phyloP scores from a whole-genome alignment of 2,797 vertebrate genomes.

The Gallinago solitaria region DNA sequence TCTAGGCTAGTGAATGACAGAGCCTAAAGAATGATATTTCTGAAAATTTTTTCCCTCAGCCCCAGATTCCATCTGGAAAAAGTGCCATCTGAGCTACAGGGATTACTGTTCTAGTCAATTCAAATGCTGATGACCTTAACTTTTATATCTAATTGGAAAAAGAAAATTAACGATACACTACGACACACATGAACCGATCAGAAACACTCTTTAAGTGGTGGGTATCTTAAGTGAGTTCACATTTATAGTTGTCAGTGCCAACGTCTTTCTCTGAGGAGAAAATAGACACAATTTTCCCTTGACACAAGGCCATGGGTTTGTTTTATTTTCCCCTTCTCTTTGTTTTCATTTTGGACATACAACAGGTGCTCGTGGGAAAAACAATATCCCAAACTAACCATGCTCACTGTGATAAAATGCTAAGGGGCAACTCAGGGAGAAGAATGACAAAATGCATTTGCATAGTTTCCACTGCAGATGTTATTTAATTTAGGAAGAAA shows the following conservation, averaged over 20 bases:
- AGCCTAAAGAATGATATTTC: background rate
- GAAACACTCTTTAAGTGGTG: background rate
- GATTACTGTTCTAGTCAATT: background rate
- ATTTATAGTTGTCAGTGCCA: background rate
- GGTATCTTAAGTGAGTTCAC: background rate
- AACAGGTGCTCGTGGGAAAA: constrained; percentile 14
- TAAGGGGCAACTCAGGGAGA: constrained; percentile 14
- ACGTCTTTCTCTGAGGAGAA: background rate
- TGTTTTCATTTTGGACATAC: background rate
- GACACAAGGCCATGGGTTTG: background rate
- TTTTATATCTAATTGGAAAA: background rate
- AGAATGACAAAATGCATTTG: constrained; percentile 55
- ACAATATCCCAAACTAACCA: constrained; percentile 30
- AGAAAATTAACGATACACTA: background rate
- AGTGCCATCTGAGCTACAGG: background rate
- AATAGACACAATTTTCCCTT: background rate
- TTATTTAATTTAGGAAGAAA: constrained; percentile 60
- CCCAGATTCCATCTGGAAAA: background rate
- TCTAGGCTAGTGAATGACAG: background rate
- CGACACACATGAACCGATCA: background rate
- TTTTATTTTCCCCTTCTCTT: background rate
- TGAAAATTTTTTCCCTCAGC: background rate
- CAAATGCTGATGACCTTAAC: background rate
- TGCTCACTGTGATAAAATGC: constrained; percentile 32
- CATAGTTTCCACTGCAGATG: constrained; percentile 34